Conservation (phyloP, 1,140 invertebrate genomes). For the Teleogryllus occipitalis region DNA sequence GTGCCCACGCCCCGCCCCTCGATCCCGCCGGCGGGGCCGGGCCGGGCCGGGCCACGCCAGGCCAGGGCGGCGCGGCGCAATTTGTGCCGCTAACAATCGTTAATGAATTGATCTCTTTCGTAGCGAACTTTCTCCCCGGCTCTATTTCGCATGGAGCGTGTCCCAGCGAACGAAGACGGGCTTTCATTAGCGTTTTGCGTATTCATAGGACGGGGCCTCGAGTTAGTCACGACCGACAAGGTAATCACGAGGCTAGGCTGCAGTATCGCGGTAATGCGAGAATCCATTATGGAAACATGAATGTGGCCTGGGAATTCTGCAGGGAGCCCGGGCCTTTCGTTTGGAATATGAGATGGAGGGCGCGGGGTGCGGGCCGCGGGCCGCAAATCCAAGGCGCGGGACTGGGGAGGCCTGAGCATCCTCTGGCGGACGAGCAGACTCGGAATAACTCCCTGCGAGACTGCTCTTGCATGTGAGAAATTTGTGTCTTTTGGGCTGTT, state of each 20-base stretch:
- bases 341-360: too few relatives aligned
- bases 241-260: neutral
- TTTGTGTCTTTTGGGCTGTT: too few relatives aligned
- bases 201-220: neutral
- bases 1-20: too few relatives aligned
- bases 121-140: neutral
- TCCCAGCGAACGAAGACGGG: neutral
- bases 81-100: neutral
- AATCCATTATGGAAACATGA: neutral
- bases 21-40: too few relatives aligned
- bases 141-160: neutral
- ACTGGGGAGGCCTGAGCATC: too few relatives aligned
- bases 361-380: too few relatives aligned
- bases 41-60: too few relatives aligned
- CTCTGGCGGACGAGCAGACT: too few relatives aligned
- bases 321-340: too few relatives aligned
- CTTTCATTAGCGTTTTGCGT: neutral
- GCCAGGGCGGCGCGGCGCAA: neutral
- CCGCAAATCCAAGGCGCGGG: too few relatives aligned
- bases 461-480: too few relatives aligned
- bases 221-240: neutral
- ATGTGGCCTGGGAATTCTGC: neutral
- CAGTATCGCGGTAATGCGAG: neutral
- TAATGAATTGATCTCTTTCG: conserved; percentile 1
- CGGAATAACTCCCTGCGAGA: too few relatives aligned